These are phyloP conservation scores for Phymorhynchus buccinoides DNA, from an alignment of 1,140 invertebrate species.

Conservation along the genomic window DNA sequence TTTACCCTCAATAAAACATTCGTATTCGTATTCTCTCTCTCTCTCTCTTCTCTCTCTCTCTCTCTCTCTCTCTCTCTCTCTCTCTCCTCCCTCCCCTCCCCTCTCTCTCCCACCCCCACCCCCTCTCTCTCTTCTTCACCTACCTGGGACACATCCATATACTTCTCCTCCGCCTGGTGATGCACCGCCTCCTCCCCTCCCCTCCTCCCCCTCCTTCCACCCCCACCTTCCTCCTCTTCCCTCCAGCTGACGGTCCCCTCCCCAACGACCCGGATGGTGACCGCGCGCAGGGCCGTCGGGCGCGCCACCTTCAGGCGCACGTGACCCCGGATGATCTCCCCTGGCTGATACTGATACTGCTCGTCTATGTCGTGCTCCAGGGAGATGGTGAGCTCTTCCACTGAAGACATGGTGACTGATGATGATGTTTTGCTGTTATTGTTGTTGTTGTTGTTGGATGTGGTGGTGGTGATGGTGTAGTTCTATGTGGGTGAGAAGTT, in stretches of 20 bases:
- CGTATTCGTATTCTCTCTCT: no score
- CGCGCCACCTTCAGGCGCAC: constrained; percentile 50
- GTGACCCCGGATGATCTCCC: constrained; percentile 66
- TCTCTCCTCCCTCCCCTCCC: no score
- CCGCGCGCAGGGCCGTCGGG: constrained; percentile 50
- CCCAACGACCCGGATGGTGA: constrained; percentile 59
- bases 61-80: no score
- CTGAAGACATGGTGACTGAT: constrained; percentile 11
- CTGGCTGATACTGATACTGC: constrained; percentile 73
- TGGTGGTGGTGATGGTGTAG: no score
- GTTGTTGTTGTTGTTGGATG: not conserved
- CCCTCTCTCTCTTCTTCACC: no score
- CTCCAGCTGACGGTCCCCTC: constrained; percentile 68
- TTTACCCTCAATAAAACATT: no score
- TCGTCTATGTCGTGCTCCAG: constrained; percentile 73
- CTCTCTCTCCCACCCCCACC: no score
- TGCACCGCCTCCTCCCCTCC: constrained; percentile 48
- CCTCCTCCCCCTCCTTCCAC: constrained; percentile 56
- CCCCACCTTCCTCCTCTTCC: constrained; percentile 47
- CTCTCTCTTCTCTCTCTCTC: no score
- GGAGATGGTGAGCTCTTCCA: constrained; percentile 59
- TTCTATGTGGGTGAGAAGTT: no score
- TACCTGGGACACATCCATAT: constrained; percentile 64
- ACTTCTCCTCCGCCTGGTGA: constrained; percentile 63
- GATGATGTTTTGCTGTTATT: constrained; percentile 33